A percentile compares a stretch with the other conserved stretches of the same genome.
These are phyloP conservation scores for Clivina fossor DNA, from an alignment of 2,888 invertebrate species.

Conservation along the genomic window DNA sequence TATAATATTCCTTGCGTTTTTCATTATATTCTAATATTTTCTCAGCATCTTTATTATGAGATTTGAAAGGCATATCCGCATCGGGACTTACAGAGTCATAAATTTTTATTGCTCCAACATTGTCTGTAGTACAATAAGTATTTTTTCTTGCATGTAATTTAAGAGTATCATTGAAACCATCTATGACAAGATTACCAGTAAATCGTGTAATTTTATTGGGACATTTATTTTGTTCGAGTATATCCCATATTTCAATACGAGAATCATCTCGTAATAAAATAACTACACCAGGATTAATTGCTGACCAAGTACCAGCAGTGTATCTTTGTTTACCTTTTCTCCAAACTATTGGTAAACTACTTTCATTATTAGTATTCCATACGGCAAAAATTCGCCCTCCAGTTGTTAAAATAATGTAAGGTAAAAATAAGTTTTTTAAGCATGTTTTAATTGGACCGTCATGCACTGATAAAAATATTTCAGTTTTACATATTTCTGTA, in stretches of 20 bases:
- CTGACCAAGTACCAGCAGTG: conserved; percentile 74
- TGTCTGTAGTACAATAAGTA: conserved; percentile 63
- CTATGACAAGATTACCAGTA: conserved; percentile 13
- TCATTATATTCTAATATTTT: conserved; percentile 47
- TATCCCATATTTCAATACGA: conserved; percentile 78
- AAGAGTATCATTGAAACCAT: conserved; percentile 12
- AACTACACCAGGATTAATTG: conserved; percentile 70
- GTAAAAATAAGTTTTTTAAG: conserved; percentile 64
- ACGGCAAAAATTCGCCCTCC: conserved; percentile 75
- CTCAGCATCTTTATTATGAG: conserved; percentile 1
- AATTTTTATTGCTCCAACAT: conserved; percentile 67
- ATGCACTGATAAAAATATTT: conserved; percentile 61
- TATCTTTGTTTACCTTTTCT: conserved; percentile 61
- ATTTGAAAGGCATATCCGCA: conserved; percentile 54
- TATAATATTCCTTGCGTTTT: conserved; percentile 53
- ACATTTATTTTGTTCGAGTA: conserved; percentile 61
- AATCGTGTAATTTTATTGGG: conserved; percentile 19
- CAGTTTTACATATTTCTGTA: conserved; percentile 57
- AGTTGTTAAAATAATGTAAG: conserved; percentile 66
- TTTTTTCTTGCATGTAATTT: conserved; percentile 24
- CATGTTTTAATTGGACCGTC: conserved; percentile 69
- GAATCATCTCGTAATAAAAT: conserved; percentile 74
- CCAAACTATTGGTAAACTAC: conserved; percentile 64
- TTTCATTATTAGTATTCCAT: conserved; percentile 65
- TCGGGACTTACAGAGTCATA: too few relatives aligned